A percentile compares a stretch with the other conserved stretches of the same genome.
Conservation (phyloP, 1,140 invertebrate species). For the Neocloeon triangulifer region DNA sequence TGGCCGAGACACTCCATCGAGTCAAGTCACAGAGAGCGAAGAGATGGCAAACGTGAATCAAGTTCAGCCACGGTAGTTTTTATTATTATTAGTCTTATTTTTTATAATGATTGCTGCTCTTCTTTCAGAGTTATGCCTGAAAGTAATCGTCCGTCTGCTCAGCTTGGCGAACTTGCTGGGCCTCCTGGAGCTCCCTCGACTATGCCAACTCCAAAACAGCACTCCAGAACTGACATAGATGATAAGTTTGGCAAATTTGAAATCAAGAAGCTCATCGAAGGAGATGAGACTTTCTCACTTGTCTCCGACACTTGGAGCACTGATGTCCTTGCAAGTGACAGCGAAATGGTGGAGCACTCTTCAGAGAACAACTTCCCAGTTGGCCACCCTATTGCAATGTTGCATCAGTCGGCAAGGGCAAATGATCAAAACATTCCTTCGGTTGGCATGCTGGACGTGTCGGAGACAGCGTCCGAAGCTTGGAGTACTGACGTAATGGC, state of each 20-base stretch:
- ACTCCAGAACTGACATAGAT: slow-evolving; percentile 81
- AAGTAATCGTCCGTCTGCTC: too few species aligned
- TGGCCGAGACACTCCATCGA: slow-evolving; percentile 84
- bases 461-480: slow-evolving; percentile 82
- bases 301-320: slow-evolving; percentile 96
- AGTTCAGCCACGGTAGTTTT: too few species aligned
- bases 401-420: slow-evolving; percentile 31
- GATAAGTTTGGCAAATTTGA: slow-evolving; percentile 99
- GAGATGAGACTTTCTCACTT: slow-evolving; percentile 81
- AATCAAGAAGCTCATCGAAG: slow-evolving; percentile 68
- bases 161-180: too few species aligned
- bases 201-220: slow-evolving; percentile 22
- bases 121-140: too few species aligned
- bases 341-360: slow-evolving; percentile 53
- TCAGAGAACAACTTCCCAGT: slow-evolving; percentile 4
- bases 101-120: too few species aligned
- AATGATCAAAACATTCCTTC: too few species aligned
- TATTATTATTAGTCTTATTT: too few species aligned
- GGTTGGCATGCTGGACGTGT: slow-evolving; percentile 57
- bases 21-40: slow-evolving; percentile 67
- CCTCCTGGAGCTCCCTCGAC: slow-evolving; percentile 22
- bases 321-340: slow-evolving; percentile 85
- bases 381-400: too few species aligned
- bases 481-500: slow-evolving; percentile 95
- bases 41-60: too few species aligned